Base-by-base conservation (phyloP, 2,888 invertebrate species). In the Acronicta leporina region DNA sequence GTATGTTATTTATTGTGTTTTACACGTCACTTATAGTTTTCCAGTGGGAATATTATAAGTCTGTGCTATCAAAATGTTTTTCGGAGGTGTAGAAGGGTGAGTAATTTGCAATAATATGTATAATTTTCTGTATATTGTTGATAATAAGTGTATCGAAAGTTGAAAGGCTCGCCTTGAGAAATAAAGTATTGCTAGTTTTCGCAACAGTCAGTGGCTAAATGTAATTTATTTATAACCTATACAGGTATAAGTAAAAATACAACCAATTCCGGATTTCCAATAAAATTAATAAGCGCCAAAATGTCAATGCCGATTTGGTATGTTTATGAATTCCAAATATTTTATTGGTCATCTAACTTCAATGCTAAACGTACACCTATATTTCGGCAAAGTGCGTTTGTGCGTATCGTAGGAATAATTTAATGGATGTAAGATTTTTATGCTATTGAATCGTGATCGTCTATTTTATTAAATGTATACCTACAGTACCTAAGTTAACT, bases 31-130 rank as follows among this genome's bases (percentile, higher is more conserved):
- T 50, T 54, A 56, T 48, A 56, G 59, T 51, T 53, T 45, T 48
- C 15, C 42, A 48, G 68, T 75, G 67, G 40, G 47, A 50, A 48
- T 54, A 57, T 61, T 52, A 54, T 48, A 48, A 49, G 49, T 60
- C 30, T 42, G 76, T 73, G 68, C 30, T 15, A 46, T 55, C 51
- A 74, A 62, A 59, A 85, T 84, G 89, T 92, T 86, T 83, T 94
- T 92, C 65, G 94, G 92, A 46, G 94, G 94, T 42, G 89, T 93
- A 30, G 94, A 94, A 83, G 94, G 94, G 94, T 94, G 67, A 87
- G 92, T 85, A 41, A 33, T 50, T 54, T 47, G 42, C 55, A 67
- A 47, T n/a, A n/a, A n/a, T n/a, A n/a, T n/a, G 47, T 53, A 58
- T 72, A 13, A 68, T 68, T 64, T 60, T 56, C n/a, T 38, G 33